These are phyloP conservation scores for Pluvianellus socialis DNA, from an alignment of 2,113 vertebrate species.

Conservation along the genomic window DNA sequence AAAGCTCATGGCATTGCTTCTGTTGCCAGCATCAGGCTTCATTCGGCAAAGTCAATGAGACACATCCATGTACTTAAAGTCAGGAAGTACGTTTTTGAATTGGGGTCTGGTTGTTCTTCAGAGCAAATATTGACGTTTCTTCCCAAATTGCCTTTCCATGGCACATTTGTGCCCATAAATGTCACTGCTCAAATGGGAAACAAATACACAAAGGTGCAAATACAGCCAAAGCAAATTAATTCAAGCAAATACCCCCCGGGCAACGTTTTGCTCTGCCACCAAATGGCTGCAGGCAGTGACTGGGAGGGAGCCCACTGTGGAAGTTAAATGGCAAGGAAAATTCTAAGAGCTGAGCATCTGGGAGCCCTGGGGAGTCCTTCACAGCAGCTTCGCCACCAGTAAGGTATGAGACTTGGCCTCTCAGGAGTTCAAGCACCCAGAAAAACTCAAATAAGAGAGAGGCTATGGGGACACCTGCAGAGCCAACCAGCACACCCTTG, in stretches of 20 bases:
- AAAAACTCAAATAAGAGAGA: background rate
- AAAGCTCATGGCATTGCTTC: background rate
- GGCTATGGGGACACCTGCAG: background rate
- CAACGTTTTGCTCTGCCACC: background rate
- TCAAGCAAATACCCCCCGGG: background rate
- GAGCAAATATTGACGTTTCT: slow-evolving; percentile 34
- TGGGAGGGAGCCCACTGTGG: background rate
- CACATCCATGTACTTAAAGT: background rate
- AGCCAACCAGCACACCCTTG: background rate
- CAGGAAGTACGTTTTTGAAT: background rate
- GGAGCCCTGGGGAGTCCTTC: background rate
- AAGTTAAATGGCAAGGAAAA: background rate
- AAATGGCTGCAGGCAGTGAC: background rate
- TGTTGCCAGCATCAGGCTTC: slow-evolving; percentile 46
- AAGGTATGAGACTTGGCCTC: background rate
- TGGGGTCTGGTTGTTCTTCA: slow-evolving; percentile 24
- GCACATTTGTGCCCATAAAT: slow-evolving; percentile 25
- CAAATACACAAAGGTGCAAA: background rate
- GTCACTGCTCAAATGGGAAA: slow-evolving; percentile 1
- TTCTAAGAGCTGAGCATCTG: background rate
- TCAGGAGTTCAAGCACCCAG: background rate
- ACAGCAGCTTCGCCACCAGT: background rate
- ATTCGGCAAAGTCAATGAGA: slow-evolving; percentile 20
- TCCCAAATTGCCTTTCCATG: background rate
- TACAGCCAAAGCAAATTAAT: background rate